Conservation (phyloP, 1,140 invertebrate genomes). For the Drosophila erecta region DNA sequence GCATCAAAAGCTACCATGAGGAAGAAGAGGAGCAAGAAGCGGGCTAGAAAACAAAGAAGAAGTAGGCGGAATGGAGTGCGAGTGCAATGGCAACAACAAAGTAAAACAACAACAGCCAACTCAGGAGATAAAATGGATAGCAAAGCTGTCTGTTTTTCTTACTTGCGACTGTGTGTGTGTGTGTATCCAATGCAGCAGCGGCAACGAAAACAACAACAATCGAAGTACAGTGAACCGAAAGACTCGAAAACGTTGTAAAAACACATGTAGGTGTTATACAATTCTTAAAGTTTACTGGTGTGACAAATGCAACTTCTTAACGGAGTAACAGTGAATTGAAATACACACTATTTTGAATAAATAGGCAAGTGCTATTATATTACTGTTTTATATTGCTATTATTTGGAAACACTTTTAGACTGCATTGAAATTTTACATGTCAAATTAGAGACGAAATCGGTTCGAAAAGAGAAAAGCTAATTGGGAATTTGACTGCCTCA, state of each 20-base stretch:
- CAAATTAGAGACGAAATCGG: too few species aligned
- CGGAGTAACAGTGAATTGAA: too few species aligned
- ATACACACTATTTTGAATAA: too few species aligned
- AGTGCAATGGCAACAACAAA: slow-evolving; percentile 37
- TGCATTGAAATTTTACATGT: too few species aligned
- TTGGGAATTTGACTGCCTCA: neutral
- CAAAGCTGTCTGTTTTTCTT: slow-evolving; percentile 45
- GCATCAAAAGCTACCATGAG: slow-evolving; percentile 31
- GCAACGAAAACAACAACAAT: slow-evolving; percentile 31
- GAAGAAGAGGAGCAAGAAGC: slow-evolving; percentile 33
- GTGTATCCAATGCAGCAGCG: slow-evolving; percentile 62
- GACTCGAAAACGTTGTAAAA: neutral
- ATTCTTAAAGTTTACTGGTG: too few species aligned
- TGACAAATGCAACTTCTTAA: too few species aligned
- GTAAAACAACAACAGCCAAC: slow-evolving; percentile 14
- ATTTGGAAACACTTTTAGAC: too few species aligned
- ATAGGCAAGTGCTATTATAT: too few species aligned
- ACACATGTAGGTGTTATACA: too few species aligned
- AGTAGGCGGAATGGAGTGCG: slow-evolving; percentile 19
- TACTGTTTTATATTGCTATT: too few species aligned
- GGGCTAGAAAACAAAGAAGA: slow-evolving; percentile 35
- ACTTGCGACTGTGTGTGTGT: slow-evolving; percentile 16
- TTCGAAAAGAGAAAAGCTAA: too few species aligned
- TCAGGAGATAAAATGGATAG: slow-evolving; percentile 34
- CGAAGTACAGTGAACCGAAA: neutral